A percentile compares a stretch with the other conserved stretches of the same genome.
Conservation (phyloP, 2,113 vertebrate genomes). For the Centropus bengalensis region DNA sequence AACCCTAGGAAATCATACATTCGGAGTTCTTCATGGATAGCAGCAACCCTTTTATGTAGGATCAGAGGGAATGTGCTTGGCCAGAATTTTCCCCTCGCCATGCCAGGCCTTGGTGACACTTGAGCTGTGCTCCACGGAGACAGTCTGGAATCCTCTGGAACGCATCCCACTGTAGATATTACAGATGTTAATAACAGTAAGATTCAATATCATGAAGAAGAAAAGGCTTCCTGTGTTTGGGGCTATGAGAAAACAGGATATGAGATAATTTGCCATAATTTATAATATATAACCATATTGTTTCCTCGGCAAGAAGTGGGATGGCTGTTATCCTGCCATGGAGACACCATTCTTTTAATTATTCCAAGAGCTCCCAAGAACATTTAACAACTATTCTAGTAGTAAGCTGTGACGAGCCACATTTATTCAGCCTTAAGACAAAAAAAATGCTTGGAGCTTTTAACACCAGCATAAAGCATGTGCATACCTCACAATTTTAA, state of each 20-base stretch:
- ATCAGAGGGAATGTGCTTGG: not conserved
- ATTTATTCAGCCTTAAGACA: not conserved
- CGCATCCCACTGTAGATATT: not conserved
- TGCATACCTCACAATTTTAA: not conserved
- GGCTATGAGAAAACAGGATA: conserved; percentile 17
- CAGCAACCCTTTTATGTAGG: not conserved
- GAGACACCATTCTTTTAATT: conserved; percentile 7
- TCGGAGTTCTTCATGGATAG: not conserved
- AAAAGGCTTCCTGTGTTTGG: conserved; percentile 48
- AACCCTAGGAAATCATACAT: not conserved
- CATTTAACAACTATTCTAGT: not conserved
- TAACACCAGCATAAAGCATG: not conserved
- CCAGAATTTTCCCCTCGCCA: not conserved
- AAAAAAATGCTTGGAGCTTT: not conserved
- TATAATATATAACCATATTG: conserved; percentile 16
- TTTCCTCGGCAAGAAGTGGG: not conserved
- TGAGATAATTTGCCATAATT: conserved; percentile 48
- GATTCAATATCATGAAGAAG: conserved; percentile 5
- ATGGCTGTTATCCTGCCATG: not conserved
- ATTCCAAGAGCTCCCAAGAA: not conserved
- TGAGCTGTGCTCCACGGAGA: not conserved
- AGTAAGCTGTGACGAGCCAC: not conserved
- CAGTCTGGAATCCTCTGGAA: conserved; percentile 7
- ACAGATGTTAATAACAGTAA: conserved; percentile 29
- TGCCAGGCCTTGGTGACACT: not conserved